These are phyloP conservation scores for Apostichopus japonicus DNA, from an alignment of 35 echinoderm and acorn worm genomes.

Conservation along the genomic window DNA sequence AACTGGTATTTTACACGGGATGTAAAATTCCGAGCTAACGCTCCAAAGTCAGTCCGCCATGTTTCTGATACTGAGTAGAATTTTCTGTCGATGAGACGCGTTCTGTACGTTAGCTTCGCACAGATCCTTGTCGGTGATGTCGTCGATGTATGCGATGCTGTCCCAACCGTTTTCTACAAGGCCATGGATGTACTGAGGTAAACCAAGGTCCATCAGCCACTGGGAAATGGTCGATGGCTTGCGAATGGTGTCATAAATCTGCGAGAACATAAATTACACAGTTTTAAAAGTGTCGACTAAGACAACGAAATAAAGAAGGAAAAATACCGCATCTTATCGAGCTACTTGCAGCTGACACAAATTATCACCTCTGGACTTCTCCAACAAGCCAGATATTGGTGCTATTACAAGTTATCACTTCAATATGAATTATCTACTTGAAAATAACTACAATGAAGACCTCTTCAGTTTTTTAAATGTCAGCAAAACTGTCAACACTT, in stretches of 20 bases:
- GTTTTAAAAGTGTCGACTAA: too few relatives aligned
- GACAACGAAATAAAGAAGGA: too few relatives aligned
- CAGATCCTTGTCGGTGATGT: slow-evolving; percentile 76
- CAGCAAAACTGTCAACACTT: too few relatives aligned
- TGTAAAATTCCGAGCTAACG: not conserved
- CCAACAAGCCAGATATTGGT: too few relatives aligned
- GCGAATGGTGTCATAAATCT: slow-evolving; percentile 88
- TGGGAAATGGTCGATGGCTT: slow-evolving; percentile 80
- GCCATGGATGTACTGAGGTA: slow-evolving; percentile 85
- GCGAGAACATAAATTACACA: not conserved
- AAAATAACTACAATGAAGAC: too few relatives aligned
- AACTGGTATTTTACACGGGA: not conserved
- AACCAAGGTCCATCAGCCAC: slow-evolving; percentile 85
- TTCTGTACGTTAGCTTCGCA: slow-evolving; percentile 48
- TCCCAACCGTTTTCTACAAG: slow-evolving; percentile 93
- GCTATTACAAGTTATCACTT: too few relatives aligned
- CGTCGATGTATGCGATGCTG: slow-evolving; percentile 72
- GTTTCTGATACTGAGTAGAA: slow-evolving; percentile 77
- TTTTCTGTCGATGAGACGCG: slow-evolving; percentile 63
- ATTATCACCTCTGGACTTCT: too few relatives aligned
- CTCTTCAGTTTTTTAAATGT: too few relatives aligned
- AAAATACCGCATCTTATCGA: too few relatives aligned
- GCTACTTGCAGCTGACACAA: too few relatives aligned
- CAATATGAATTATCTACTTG: too few relatives aligned
- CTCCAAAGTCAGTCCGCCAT: slow-evolving; percentile 44